phyloP scores from a whole-genome alignment of 2,113 vertebrate genomes.

The Actinemys pallida region DNA sequence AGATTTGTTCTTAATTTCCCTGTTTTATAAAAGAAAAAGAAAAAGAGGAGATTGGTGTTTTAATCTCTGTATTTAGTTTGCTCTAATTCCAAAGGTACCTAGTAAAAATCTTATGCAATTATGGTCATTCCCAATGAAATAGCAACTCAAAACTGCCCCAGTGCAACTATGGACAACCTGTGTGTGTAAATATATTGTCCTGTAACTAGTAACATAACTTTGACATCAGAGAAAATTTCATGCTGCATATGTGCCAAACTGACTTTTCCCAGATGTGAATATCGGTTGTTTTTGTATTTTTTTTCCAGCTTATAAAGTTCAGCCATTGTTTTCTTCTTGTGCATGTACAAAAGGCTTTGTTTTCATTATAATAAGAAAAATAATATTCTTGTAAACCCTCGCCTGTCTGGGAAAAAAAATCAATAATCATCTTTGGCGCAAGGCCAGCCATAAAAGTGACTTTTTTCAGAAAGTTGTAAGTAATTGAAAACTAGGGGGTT shows the following conservation, averaged over 20 bases:
- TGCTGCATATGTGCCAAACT: not conserved
- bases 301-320: slow-evolving; percentile 59
- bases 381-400: not conserved
- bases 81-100: not conserved
- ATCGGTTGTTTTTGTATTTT: not conserved
- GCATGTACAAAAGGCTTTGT: not conserved
- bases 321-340: not conserved
- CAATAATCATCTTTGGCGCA: not conserved
- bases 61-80: not conserved
- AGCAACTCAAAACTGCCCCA: not conserved
- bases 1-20: not conserved
- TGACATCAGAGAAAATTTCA: not conserved
- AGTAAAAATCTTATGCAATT: not conserved
- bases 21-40: not conserved
- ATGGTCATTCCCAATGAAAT: not conserved
- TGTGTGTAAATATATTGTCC: not conserved
- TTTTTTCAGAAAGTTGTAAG: not conserved
- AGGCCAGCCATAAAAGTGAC: not conserved
- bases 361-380: not conserved
- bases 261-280: not conserved
- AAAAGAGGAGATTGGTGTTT: not conserved
- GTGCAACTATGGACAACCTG: not conserved
- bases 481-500: slow-evolving; percentile 28
- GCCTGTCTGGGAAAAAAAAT: not conserved
- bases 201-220: not conserved